These are phyloP conservation scores for Thrips palmi DNA, from an alignment of 1,140 invertebrate genomes.

Conservation along the genomic window DNA sequence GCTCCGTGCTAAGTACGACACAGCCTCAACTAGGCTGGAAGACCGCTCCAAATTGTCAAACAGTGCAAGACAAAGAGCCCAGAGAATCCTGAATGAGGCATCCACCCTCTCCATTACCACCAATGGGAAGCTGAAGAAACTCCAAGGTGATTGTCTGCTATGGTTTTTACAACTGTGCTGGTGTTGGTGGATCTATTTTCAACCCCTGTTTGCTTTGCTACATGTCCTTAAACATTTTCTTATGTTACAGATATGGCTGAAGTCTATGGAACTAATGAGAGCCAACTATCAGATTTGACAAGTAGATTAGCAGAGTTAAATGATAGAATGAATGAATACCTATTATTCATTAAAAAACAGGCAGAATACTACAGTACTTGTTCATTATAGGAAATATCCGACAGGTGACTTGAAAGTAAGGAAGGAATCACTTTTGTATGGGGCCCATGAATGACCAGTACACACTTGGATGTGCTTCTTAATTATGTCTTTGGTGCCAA, in stretches of 20 bases:
- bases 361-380: conserved; percentile 24
- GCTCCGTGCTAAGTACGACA: conserved; percentile 35
- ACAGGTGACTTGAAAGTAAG: too few relatives aligned
- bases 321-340: conserved; percentile 24
- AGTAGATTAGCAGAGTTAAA: conserved; percentile 5
- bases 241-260: too few relatives aligned
- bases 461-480: too few relatives aligned
- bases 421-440: too few relatives aligned
- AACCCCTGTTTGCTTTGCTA: too few relatives aligned
- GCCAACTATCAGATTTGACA: not conserved
- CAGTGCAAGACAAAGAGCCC: conserved; percentile 47
- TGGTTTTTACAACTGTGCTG: not conserved
- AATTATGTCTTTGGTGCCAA: too few relatives aligned
- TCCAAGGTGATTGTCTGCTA: conserved; percentile 31
- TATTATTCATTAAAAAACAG: conserved; percentile 25
- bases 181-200: not conserved
- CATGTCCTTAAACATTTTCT: not conserved
- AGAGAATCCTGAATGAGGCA: conserved; percentile 49
- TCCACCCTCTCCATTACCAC: conserved; percentile 57
- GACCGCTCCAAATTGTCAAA: conserved; percentile 39
- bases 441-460: too few relatives aligned
- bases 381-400: too few relatives aligned
- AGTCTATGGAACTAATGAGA: not conserved
- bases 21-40: conserved; percentile 35
- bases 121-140: conserved; percentile 47